phyloP scores from a whole-genome alignment of 2,797 vertebrate species.

The Petrocephalus schoutedeni region DNA sequence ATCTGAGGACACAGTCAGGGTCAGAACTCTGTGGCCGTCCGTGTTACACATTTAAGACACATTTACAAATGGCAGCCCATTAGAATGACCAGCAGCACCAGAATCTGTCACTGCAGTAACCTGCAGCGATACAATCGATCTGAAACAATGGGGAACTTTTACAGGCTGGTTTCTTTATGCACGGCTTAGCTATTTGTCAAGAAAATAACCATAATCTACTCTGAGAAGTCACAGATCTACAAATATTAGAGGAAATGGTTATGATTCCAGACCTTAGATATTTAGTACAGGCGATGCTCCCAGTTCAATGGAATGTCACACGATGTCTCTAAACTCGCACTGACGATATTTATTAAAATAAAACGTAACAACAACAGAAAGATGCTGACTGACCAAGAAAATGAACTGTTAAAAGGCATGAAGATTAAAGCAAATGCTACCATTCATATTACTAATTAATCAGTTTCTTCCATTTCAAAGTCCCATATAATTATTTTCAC shows the following conservation, averaged over 20 bases:
- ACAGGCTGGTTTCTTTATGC: not conserved
- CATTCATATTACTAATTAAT: not conserved
- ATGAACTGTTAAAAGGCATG: not conserved
- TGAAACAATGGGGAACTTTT: not conserved
- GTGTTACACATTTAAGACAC: not conserved
- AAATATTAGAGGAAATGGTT: not conserved
- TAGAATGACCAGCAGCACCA: not conserved
- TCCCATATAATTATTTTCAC: not conserved
- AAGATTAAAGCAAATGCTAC: not conserved
- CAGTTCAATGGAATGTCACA: not conserved
- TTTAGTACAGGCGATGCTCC: not conserved
- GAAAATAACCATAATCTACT: not conserved
- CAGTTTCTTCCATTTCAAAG: not conserved
- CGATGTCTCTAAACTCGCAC: not conserved
- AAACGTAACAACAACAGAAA: not conserved
- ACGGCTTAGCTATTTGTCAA: not conserved
- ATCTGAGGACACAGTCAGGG: slow-evolving; percentile 58
- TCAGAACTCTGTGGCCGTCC: not conserved
- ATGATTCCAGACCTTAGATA: not conserved
- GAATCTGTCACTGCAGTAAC: not conserved
- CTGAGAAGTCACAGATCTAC: not conserved
- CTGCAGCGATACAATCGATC: not conserved
- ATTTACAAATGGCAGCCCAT: not conserved
- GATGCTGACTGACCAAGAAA: not conserved
- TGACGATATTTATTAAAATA: not conserved